These are phyloP conservation scores for Protodeltote pygarga DNA, from an alignment of 2,888 invertebrate genomes.

Conservation along the genomic window DNA sequence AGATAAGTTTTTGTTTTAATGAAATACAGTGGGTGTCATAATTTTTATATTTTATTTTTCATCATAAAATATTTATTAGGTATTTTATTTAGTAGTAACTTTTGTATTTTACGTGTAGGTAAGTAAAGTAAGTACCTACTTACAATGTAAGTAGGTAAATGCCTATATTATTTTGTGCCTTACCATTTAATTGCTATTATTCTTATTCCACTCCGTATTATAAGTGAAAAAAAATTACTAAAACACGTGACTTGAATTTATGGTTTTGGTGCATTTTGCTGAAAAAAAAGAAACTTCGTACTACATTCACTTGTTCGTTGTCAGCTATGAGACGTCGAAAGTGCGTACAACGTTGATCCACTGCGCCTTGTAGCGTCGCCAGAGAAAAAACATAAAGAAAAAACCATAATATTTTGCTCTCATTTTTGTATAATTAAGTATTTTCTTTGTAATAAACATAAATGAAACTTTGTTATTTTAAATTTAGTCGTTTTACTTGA, in stretches of 20 bases:
- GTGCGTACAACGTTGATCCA: conserved; percentile 62
- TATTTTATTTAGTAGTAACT: not conserved
- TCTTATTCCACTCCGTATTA: conserved; percentile 4
- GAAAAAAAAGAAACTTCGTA: conserved; percentile 12
- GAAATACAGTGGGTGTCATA: conserved; percentile 32
- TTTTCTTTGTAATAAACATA: not conserved
- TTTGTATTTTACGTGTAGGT: no score
- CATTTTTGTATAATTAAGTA: not conserved
- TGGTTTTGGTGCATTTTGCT: conserved; percentile 20
- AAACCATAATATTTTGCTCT: not conserved
- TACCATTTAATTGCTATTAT: conserved; percentile 4
- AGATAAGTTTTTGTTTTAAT: conserved; percentile 34
- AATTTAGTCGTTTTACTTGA: no score
- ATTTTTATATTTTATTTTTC: conserved; percentile 15
- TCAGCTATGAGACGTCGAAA: conserved; percentile 48
- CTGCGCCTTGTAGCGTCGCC: conserved; percentile 59
- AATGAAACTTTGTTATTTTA: no score
- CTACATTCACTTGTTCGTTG: conserved; percentile 56
- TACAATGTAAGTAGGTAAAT: no score
- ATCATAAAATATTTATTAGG: not conserved
- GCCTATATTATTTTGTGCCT: no score
- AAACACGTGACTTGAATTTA: conserved; percentile 19
- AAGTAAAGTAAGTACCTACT: no score
- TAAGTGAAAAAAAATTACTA: conserved; percentile 17
- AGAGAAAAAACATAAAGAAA: conserved; percentile 29